Base-by-base conservation (phyloP, 2,113 vertebrate genomes). In the Microcebus griseorufus region DNA sequence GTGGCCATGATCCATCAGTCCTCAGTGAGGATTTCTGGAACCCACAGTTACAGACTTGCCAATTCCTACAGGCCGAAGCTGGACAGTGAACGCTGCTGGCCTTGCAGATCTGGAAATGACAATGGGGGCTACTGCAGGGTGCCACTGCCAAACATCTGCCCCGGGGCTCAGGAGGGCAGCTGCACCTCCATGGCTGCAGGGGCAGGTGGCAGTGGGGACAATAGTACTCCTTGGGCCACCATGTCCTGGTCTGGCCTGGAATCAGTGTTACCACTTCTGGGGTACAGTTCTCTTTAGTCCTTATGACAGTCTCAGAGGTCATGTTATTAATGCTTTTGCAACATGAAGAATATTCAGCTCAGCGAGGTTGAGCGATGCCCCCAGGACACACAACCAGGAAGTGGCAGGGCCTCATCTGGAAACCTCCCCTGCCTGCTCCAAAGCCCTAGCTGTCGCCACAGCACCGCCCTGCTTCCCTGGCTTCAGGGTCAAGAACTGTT, bases 1-100 rank as follows among this genome's bases (percentile, higher is more conserved):
- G 76, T 82, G 17, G 90, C 88, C 94, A 88, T 75, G 72, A 90
- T 60, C 95, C 67, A 14, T 65, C n/a, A 86, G 82, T 53, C 67
- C 73, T 55, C 85, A 64, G 65, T 7, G 75, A 84, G 75, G 79
- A 29, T 90, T 97, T 92, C 72, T 96, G 84, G 80, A 95, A 86
- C 48, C 67, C n/a, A 73, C 23, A 37, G 51, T 70, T 23, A 32
- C 82, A 58, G 83, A 45, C 82, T 79, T 75, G 81, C 85, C 95
- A 98, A 88, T 73, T 51, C 18, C n/a, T 91, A 62, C 37, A 53
- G 53, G 60, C 92, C 37, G 29, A 39, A 70, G 51, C 70, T 55
- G 37, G 88, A 23, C 13, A 90, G 51, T 64, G 58, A 67, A 60
- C 76, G 45, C 48, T 5, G 1, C 87, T n/a, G n/a, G 69, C 58